Evolutionary conservation across 2,797 vertebrate species (phyloP).

Genomic region (Dallia pectoralis): DNA sequence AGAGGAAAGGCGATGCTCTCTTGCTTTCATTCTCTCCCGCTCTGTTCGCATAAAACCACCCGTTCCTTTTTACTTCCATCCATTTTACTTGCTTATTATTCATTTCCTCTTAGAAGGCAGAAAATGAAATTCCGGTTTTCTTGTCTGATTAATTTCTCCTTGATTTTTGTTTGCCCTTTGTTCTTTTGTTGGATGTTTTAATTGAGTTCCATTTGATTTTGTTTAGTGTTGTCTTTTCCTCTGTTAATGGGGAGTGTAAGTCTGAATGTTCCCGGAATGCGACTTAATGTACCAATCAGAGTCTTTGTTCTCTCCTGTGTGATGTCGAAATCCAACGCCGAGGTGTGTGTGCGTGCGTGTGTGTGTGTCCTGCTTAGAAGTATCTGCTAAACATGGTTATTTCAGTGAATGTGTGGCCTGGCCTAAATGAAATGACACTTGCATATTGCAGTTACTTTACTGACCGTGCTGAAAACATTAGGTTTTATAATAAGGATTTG

Average conservation of each 20-base stretch:
- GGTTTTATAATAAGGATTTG: no score
- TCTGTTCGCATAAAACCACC: constrained; percentile 46
- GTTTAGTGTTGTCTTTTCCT: constrained; percentile 70
- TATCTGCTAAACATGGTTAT: neutral
- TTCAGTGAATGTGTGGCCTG: neutral
- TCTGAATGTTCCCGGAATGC: constrained; percentile 52
- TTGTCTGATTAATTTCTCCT: constrained; percentile 67
- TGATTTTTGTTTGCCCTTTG: constrained; percentile 73
- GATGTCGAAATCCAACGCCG: constrained; percentile 36
- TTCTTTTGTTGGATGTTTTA: constrained; percentile 71
- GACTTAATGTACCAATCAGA: constrained; percentile 45
- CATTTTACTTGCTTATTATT: constrained; percentile 67
- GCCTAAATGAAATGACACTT: neutral
- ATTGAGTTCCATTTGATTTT: constrained; percentile 68
- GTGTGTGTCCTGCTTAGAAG: no score
- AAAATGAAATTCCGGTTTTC: constrained; percentile 53
- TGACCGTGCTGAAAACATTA: neutral
- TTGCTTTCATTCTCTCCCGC: constrained; percentile 50
- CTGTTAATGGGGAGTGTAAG: constrained; percentile 59
- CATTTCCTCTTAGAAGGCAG: constrained; percentile 72
- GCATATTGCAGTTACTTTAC: neutral
- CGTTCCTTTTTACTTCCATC: constrained; percentile 54
- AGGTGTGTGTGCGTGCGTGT: constrained; percentile 12
- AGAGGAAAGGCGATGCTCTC: constrained; percentile 43
- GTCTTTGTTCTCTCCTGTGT: constrained; percentile 31